These are phyloP conservation scores for Sphaerophoria rueppellii DNA, from an alignment of 2,888 invertebrate species.

Conservation along the genomic window DNA sequence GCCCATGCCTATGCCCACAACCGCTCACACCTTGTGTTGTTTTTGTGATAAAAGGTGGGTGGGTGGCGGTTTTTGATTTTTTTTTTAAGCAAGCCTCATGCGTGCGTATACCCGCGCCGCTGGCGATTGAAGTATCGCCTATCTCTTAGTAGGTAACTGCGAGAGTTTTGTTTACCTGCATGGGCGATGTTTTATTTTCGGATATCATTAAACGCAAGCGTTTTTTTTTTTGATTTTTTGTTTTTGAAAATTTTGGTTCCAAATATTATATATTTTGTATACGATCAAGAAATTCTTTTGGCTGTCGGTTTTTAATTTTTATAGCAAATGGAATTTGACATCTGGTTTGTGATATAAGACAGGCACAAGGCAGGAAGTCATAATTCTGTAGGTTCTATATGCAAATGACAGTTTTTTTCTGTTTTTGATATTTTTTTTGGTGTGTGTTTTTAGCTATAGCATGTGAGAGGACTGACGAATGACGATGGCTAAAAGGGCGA, in stretches of 20 bases:
- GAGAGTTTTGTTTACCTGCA: slow-evolving; percentile 43
- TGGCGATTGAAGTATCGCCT: slow-evolving; percentile 15
- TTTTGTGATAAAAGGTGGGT: slow-evolving; percentile 50
- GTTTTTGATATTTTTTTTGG: background rate
- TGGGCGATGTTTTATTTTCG: slow-evolving; percentile 68
- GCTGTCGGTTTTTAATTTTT: slow-evolving; percentile 39
- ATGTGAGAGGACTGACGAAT: slow-evolving; percentile 1
- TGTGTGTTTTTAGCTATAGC: background rate
- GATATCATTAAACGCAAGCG: slow-evolving; percentile 64
- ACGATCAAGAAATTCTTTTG: slow-evolving; percentile 5
- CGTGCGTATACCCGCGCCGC: slow-evolving; percentile 33
- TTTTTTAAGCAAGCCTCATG: slow-evolving; percentile 43
- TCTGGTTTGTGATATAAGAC: slow-evolving; percentile 64
- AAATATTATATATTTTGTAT: slow-evolving; percentile 31
- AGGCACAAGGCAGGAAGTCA: slow-evolving; percentile 68
- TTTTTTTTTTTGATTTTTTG: slow-evolving; percentile 30
- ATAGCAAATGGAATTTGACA: slow-evolving; percentile 62
- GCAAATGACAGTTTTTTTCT: slow-evolving; percentile 35
- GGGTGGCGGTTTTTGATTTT: slow-evolving; percentile 34
- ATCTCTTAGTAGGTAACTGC: background rate
- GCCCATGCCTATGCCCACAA: slow-evolving; percentile 6
- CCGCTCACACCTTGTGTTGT: slow-evolving; percentile 28
- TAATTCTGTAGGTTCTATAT: slow-evolving; percentile 54
- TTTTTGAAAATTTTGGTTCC: slow-evolving; percentile 55
- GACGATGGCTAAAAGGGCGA: slow-evolving; percentile 25